Base-by-base conservation (phyloP, 1,140 invertebrate species). In the Thaumetopoea pityocampa region DNA sequence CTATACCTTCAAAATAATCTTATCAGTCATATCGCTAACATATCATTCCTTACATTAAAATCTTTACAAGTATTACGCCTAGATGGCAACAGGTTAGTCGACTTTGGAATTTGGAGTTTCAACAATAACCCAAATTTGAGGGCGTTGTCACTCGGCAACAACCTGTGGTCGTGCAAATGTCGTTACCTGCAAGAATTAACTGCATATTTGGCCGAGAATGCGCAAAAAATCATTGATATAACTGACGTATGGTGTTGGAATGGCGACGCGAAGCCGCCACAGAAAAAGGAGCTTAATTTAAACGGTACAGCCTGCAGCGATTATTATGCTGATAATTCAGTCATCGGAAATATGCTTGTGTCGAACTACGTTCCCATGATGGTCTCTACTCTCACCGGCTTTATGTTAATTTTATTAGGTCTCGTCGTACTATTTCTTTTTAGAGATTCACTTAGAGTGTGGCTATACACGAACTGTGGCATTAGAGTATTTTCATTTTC, bases 101-200 rank as follows among this genome's bases (percentile, higher is more conserved):
- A 90, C 9, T 93, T 95, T 73, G 90, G 94, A 23, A 90, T 96
- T 5, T 96, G 94, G 94, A 93, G 92, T 60, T 88, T 96, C 33
- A 85, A 80, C 33, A 81, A 90, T 18, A 94, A 95, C 71, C 85
- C 87, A 4, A 88, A 89, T 20, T 79, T 98, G 37, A 88, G 87
- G 20, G 89, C 93, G 46, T 70, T 96, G 6, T 90, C 89, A 1
- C 81, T 98, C 4, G 92, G 91, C 0, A 89, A 91, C 34, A 98
- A 98, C 71, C 89, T 89, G 1, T 97, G 95, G 95, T 93, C 92
- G 15, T 98, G 96, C 67, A 91, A 94, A 29, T 98, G 95, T 81
- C 92, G 93, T 65, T 97, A 95, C 73, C 86, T 96, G 26, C 93
- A 96, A 71, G 92, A 94, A 38, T 87, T 96, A 37, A 93, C 94